Conservation (phyloP, 2,797 vertebrate genomes). For the Pelobates cultripes region DNA sequence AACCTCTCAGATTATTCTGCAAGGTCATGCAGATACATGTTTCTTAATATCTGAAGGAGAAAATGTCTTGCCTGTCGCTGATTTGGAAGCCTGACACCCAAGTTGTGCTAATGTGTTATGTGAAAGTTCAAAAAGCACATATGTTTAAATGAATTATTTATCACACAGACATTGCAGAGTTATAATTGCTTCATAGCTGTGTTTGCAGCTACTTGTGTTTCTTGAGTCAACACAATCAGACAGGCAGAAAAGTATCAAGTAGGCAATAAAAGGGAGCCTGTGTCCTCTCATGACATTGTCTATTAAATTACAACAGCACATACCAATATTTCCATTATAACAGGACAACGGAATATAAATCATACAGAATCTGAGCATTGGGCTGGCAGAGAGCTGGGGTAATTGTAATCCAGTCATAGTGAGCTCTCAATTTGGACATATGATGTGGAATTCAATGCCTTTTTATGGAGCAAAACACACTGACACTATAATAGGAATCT, state of each 20-base stretch:
- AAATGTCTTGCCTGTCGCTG: neutral
- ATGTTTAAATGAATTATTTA: conserved; percentile 30
- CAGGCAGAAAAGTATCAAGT: neutral
- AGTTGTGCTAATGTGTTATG: neutral
- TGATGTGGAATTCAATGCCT: no score
- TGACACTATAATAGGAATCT: no score
- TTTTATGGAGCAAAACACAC: no score
- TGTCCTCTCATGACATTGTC: neutral
- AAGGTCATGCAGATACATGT: neutral
- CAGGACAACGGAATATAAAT: neutral
- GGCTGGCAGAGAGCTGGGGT: no score
- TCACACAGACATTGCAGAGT: neutral
- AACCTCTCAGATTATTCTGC: neutral
- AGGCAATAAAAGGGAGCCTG: neutral
- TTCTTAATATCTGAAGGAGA: neutral
- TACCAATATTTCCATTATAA: conserved; percentile 6
- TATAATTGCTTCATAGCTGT: conserved; percentile 12
- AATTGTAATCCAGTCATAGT: no score
- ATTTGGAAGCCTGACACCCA: neutral
- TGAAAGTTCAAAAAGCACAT: conserved; percentile 26
- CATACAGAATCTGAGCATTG: no score
- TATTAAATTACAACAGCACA: neutral
- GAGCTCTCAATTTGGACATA: no score
- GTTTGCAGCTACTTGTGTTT: neutral
- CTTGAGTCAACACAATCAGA: neutral